A percentile compares a stretch with the other conserved stretches of the same genome.
Conservation (phyloP, 2,113 vertebrate genomes). For the Lagopus leucura region DNA sequence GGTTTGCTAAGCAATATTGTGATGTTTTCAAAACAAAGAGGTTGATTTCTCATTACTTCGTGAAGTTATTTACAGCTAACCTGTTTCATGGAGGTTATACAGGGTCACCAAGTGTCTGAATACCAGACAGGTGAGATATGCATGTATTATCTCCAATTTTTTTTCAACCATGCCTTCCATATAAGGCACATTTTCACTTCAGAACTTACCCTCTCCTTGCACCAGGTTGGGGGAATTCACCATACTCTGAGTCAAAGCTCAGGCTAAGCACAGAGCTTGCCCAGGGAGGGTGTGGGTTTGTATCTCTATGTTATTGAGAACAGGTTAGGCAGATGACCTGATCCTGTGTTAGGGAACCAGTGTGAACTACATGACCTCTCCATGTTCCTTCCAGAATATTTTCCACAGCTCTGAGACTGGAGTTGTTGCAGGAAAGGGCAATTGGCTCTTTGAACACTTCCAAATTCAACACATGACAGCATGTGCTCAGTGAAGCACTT, state of each 20-base stretch:
- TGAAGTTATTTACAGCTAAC: constrained; percentile 32
- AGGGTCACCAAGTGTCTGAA: constrained; percentile 50
- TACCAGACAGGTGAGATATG: constrained; percentile 63
- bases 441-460: background rate
- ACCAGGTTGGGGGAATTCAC: constrained; percentile 17
- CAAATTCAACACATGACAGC: background rate
- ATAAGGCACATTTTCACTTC: constrained; percentile 36
- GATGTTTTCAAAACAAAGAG: constrained; percentile 12
- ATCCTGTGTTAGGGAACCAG: background rate
- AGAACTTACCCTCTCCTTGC: background rate
- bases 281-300: background rate
- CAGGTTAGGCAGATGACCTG: background rate
- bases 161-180: background rate
- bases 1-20: background rate
- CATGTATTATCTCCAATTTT: background rate
- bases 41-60: background rate
- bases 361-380: background rate
- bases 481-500: fast-evolving
- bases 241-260: constrained; percentile 22
- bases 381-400: background rate
- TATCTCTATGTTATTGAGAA: background rate
- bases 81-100: constrained; percentile 3
- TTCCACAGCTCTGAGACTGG: background rate
- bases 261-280: background rate
- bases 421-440: background rate